A percentile compares a stretch with the other conserved stretches of the same genome.
Conservation (phyloP, 1,140 invertebrate genomes). For the Aphaenogaster rudis region DNA sequence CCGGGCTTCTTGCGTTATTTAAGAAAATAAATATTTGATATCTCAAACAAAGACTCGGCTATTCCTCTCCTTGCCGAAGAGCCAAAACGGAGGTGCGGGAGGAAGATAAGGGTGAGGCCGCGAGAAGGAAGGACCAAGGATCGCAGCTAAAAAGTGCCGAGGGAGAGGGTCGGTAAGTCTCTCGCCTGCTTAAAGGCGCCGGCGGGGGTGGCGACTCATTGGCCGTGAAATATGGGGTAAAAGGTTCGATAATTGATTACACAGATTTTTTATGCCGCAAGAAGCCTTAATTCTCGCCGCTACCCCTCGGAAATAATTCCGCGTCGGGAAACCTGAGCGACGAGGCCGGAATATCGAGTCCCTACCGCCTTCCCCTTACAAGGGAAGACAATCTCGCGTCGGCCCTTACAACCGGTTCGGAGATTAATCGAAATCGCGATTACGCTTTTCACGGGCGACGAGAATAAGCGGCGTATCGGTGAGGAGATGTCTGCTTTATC, state of each 20-base stretch:
- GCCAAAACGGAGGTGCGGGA: neutral
- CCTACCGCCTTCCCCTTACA: conserved; percentile 40
- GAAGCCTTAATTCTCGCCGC: conserved; percentile 85
- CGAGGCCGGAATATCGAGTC: conserved; percentile 81
- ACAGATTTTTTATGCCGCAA: conserved; percentile 87
- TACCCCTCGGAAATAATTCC: conserved; percentile 83
- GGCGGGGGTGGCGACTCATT: conserved; percentile 82
- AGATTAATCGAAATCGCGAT: conserved; percentile 65
- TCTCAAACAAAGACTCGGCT: conserved; percentile 75
- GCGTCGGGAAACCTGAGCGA: conserved; percentile 81
- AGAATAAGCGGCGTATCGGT: conserved; percentile 38
- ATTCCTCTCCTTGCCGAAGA: conserved; percentile 41
- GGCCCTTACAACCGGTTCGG: conserved; percentile 61
- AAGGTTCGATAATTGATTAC: conserved; percentile 87
- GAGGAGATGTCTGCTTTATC: conserved; percentile 36
- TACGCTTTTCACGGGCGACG: conserved; percentile 37
- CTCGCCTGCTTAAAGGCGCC: conserved; percentile 71
- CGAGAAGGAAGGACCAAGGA: conserved; percentile 58
- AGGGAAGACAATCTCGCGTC: conserved; percentile 62
- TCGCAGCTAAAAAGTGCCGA: conserved; percentile 77
- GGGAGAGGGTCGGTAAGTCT: conserved; percentile 76
- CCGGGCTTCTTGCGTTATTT: conserved; percentile 71
- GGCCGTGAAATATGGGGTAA: conserved; percentile 86
- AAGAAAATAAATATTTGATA: conserved; percentile 81
- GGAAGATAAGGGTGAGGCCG: conserved; percentile 52